phyloP scores from a whole-genome alignment of 1,140 invertebrate genomes.

The Drosophila prosaltans region DNA sequence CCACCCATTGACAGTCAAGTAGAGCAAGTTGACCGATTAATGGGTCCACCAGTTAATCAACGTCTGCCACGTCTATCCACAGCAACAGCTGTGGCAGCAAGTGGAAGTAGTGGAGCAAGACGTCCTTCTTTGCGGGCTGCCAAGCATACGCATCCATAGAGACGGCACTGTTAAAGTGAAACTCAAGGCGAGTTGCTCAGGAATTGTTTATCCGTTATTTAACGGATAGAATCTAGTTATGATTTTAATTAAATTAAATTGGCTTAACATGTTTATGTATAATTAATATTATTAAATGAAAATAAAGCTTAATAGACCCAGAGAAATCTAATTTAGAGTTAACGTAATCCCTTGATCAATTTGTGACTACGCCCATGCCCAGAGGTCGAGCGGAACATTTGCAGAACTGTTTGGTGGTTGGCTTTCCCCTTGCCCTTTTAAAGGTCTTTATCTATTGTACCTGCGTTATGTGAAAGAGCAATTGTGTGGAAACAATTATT shows the following conservation, averaged over 20 bases:
- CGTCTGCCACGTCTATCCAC: constrained; percentile 71
- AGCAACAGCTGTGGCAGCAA: constrained; percentile 17
- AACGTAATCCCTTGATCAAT: neutral
- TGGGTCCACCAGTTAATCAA: constrained; percentile 78
- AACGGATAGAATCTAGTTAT: constrained; percentile 33
- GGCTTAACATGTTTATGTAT: constrained; percentile 39
- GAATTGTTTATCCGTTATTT: constrained; percentile 50
- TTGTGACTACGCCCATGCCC: neutral
- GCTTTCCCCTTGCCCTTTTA: neutral
- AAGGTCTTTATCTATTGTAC: constrained; percentile 5
- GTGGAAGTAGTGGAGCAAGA: constrained; percentile 25
- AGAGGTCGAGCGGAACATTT: neutral
- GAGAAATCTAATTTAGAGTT: neutral
- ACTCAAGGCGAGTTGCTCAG: constrained; percentile 54
- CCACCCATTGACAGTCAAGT: constrained; percentile 67
- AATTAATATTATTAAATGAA: constrained; percentile 22
- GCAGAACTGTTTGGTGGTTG: neutral
- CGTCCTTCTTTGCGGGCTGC: constrained; percentile 56
- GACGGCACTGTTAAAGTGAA: constrained; percentile 16
- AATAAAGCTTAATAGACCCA: neutral
- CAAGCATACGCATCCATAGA: constrained; percentile 57
- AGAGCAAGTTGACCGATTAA: constrained; percentile 69
- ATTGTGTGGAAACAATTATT: neutral
- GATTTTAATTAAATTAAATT: constrained; percentile 1
- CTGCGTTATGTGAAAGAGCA: neutral